Base-by-base conservation (phyloP, 2,113 vertebrate genomes). In the Lota lota region DNA sequence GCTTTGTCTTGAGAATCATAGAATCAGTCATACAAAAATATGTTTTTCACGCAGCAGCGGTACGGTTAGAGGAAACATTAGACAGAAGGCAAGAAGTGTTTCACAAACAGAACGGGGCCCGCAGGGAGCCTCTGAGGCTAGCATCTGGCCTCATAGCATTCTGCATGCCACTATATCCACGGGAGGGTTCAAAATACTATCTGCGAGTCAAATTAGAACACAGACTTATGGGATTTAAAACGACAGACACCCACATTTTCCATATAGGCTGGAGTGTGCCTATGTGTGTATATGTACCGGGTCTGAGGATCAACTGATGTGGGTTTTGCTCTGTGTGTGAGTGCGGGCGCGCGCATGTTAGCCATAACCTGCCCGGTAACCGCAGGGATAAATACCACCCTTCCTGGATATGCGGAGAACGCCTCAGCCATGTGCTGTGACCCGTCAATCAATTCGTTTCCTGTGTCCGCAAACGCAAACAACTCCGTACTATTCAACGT, bases 281-380 rank as follows among this genome's bases (percentile, higher is more conserved):
- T 66, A 61, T 53, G 64, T 54, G 64, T 66, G 63, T 67, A 69
- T 73, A 73, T 22, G 63, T 56, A 78, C 63, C 63, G 74, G 68
- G 69, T 59, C 63, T 61, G 64, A 22, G 63, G 67, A 61, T 14
- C 40, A 47, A 33, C 2, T 47, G 61, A 62, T 71, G 72, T 68
- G 58, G 22, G 70, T 59, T 47, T 72, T 78, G 65, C 67, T 82
- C 73, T 59, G 67, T 24, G 56, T 11, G 60, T 47, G 6, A 50
- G 51, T 57, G 20, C 56, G 66, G 28, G 47, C 59, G 15, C 7
- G 60, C 50, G 68, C 67, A 19, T 54, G 69, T 75, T 59, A 74
- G 19, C 10, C 4, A 71, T 83, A 89, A 89, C 86, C 85, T 90
- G 89, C 87, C 85, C 85, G 83, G 88, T 85, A 90, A 90, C 88